These are phyloP conservation scores for Bambusicola thoracicus DNA, from an alignment of 2,113 vertebrate genomes.

Conservation along the genomic window DNA sequence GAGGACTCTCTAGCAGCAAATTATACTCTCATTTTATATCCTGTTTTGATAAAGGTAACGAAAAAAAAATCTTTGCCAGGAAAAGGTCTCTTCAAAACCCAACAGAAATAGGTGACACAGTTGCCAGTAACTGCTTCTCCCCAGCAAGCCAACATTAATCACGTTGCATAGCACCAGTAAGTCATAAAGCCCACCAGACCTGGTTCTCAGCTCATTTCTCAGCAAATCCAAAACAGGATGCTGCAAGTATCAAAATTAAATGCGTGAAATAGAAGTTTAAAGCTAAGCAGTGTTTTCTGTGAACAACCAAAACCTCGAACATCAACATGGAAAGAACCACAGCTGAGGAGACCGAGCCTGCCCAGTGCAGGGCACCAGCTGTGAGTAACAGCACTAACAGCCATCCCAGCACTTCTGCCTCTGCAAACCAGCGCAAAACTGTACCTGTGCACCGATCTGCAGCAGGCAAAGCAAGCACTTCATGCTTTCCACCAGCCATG, in stretches of 20 bases:
- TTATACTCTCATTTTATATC: constrained; percentile 17
- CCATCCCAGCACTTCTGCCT: not conserved
- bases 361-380: not conserved
- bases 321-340: not conserved
- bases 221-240: not conserved
- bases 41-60: constrained; percentile 1
- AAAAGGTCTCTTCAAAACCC: constrained; percentile 33
- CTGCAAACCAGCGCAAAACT: not conserved
- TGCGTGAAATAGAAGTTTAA: fast-evolving
- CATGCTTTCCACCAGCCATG: not conserved
- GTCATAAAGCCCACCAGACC: not conserved
- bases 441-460: fast-evolving
- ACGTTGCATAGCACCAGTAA: not conserved
- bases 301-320: not conserved
- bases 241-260: not conserved
- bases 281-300: not conserved
- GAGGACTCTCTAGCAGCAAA: not conserved
- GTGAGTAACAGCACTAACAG: not conserved
- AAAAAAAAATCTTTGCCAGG: not conserved
- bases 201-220: not conserved
- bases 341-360: not conserved
- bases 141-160: not conserved
- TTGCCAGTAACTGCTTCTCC: not conserved
- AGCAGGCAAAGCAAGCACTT: fast-evolving
- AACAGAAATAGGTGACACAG: not conserved